These are phyloP conservation scores for Crax fasciolata DNA, from an alignment of 2,797 vertebrate genomes.

Conservation along the genomic window DNA sequence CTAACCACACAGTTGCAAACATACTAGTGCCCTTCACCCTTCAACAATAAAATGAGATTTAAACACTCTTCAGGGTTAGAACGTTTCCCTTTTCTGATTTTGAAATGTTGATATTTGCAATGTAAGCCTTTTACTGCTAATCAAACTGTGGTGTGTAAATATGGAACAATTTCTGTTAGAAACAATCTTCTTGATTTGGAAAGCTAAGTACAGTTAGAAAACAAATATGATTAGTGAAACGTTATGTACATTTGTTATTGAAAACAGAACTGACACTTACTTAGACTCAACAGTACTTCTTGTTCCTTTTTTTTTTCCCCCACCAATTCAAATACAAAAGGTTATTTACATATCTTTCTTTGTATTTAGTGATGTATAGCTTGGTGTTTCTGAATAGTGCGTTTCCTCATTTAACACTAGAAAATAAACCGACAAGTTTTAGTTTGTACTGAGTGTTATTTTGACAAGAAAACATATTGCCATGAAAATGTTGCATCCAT, in stretches of 20 bases:
- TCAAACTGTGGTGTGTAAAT: not conserved
- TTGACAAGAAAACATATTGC: not conserved
- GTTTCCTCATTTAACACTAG: not conserved
- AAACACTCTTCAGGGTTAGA: not conserved
- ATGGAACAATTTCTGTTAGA: not conserved
- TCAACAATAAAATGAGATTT: not conserved
- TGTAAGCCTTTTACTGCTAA: not conserved
- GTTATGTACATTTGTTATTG: not conserved
- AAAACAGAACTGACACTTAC: not conserved
- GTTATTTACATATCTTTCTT: not conserved
- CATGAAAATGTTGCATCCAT: not conserved
- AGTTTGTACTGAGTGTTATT: not conserved
- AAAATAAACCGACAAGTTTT: not conserved
- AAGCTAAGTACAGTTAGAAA: not conserved
- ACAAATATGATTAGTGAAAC: not conserved
- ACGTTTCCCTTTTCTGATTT: not conserved
- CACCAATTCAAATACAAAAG: not conserved
- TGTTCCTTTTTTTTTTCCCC: not conserved
- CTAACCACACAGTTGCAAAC: accelerated
- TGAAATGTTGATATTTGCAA: not conserved
- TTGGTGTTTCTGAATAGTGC: not conserved
- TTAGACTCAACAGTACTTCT: not conserved
- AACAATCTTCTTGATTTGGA: not conserved
- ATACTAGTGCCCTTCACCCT: not conserved
- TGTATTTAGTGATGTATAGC: not conserved